A percentile compares a stretch with the other conserved stretches of the same genome.
phyloP scores from a whole-genome alignment of 2,888 invertebrate species.

The Crematogaster levior region DNA sequence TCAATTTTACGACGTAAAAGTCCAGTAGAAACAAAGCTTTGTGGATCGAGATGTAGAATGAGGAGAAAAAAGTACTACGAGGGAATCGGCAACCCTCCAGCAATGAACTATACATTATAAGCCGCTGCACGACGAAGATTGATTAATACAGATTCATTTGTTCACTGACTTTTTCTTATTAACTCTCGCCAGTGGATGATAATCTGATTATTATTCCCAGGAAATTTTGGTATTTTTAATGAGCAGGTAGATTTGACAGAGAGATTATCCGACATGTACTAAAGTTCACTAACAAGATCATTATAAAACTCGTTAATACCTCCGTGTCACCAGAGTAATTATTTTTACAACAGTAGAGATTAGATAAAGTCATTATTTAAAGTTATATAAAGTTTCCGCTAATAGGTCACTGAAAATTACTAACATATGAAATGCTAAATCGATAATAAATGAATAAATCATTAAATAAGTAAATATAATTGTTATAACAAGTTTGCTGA shows the following conservation, averaged over 20 bases:
- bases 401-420: constrained; percentile 11
- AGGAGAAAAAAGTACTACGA: background rate
- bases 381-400: no score
- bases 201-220: constrained; percentile 34
- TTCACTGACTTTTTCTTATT: constrained; percentile 41
- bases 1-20: constrained; percentile 33
- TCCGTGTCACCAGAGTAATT: constrained; percentile 17
- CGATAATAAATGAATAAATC: background rate
- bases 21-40: constrained; percentile 29
- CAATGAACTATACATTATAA: constrained; percentile 43
- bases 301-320: constrained; percentile 45
- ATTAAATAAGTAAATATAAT: background rate
- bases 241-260: constrained; percentile 38
- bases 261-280: constrained; percentile 20
- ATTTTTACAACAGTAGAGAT: constrained; percentile 31
- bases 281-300: constrained; percentile 49
- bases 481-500: background rate
- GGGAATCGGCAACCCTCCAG: constrained; percentile 19
- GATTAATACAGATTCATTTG: constrained; percentile 55
- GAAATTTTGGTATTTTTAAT: constrained; percentile 42
- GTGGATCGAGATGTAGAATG: background rate
- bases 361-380: constrained; percentile 12
- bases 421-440: background rate
- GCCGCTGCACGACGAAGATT: constrained; percentile 54
- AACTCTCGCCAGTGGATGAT: constrained; percentile 28